Evolutionary conservation across 1,140 invertebrate species (phyloP).

Genomic region (Eufriesea mexicana): DNA sequence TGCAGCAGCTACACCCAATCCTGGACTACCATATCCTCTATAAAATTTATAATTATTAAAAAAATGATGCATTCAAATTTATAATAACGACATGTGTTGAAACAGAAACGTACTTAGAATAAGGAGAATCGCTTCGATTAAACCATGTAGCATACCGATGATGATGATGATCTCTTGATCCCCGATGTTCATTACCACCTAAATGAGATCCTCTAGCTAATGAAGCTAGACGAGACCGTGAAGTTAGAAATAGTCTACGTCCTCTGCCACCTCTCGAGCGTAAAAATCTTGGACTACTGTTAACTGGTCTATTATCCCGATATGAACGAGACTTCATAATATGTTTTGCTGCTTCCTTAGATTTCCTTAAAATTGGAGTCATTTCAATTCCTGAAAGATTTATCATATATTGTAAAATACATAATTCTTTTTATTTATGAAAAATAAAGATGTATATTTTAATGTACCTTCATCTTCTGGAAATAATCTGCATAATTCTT

Average conservation of each 20-base stretch:
- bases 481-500: constrained; percentile 96
- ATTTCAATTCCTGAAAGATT: constrained; percentile 88
- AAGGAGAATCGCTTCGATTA: constrained; percentile 76
- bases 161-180: constrained; percentile 75
- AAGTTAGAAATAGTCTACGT: constrained; percentile 78
- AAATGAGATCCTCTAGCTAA: constrained; percentile 77
- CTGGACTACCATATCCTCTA: constrained; percentile 77
- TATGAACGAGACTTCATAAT: constrained; percentile 82
- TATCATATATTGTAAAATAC: background rate
- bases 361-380: constrained; percentile 93
- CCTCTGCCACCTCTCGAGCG: constrained; percentile 82
- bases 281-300: constrained; percentile 82
- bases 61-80: background rate
- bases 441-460: background rate
- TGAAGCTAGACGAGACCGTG: constrained; percentile 80
- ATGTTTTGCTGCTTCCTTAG: constrained; percentile 90
- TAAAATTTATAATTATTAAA: constrained; percentile 40
- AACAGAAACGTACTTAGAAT: constrained; percentile 72
- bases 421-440: background rate
- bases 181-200: constrained; percentile 71
- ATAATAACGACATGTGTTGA: background rate
- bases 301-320: constrained; percentile 82
- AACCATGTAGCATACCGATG: constrained; percentile 78
- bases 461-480: constrained; percentile 91
- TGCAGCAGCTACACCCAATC: constrained; percentile 84